Evolutionary conservation across 2,113 vertebrate genomes (phyloP), one percentile per base, ranked within the genome.

Genomic region (Macaca nemestrina): DNA sequence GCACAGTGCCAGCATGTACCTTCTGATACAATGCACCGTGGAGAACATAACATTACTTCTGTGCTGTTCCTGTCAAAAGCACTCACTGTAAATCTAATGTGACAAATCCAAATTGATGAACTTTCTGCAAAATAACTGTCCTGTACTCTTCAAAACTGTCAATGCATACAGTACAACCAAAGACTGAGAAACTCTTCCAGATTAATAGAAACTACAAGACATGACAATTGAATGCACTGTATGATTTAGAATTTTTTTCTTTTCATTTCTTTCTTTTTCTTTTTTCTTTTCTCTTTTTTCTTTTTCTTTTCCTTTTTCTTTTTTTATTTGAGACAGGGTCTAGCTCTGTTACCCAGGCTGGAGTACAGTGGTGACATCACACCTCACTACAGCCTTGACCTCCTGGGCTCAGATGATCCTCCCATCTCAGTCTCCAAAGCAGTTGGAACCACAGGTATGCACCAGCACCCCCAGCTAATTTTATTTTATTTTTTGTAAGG

Each of bases 1-100:
- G 18, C 55, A 14, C 20, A 32, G 14, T 12, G 40, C 4, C 22
- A 8, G 35, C 40, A 1, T 0, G 6, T 2, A 70, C 40, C n/a
- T 93, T 81, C 76, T 3, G 70, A 35, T 40, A 6, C 3, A 2
- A 13, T 0, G 3, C n/a, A 6, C 30, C 5, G 55, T 27, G 57
- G 32, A 30, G 20, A 20, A 18, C 10, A 1, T 16, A 6, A 11
- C 5, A 9, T 79, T 81, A 9, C 52, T 43, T 81, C 84, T 45
- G 12, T 9, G 50, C 73, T 2, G 18, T 27, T 61, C 75, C 55
- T 18, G 11, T 68, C 17, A 38, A 61, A 73, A 25, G 50, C 0
- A 32, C 50, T 0, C 17, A 22, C 52, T 9, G 8, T 7, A 5
- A 14, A 43, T 52, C 87, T 32, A 35, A 86, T 0, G 0, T 0